Evolutionary conservation across 1,140 invertebrate species (phyloP).

Genomic region (Lepidurus arcticus): DNA sequence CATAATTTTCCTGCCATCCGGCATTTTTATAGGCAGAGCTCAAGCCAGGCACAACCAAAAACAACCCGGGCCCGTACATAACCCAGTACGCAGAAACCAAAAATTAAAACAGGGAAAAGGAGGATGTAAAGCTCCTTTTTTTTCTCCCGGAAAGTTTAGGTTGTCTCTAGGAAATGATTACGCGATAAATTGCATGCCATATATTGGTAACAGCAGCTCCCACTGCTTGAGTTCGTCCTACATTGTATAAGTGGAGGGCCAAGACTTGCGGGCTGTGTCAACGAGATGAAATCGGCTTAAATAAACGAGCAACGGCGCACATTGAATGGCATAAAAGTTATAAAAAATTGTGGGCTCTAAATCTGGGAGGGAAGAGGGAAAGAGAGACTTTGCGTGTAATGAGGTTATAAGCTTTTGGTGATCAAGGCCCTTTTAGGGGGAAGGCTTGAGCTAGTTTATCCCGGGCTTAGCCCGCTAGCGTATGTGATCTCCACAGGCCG

Average conservation of each 20-base stretch:
- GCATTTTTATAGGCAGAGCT: slow-evolving; percentile 15
- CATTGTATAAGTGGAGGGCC: no score
- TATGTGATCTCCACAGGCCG: slow-evolving; percentile 9
- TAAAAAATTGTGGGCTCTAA: no score
- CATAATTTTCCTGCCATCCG: slow-evolving; percentile 18
- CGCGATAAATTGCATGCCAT: no score
- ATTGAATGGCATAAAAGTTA: no score
- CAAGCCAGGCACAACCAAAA: not conserved
- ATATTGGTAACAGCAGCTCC: no score
- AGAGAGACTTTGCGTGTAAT: not conserved
- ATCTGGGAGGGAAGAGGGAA: not conserved
- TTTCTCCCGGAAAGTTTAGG: not conserved
- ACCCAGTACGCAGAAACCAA: no score
- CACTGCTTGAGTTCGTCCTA: no score
- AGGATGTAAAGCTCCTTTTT: not conserved
- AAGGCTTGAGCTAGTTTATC: not conserved
- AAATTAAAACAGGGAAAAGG: not conserved
- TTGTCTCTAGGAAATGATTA: no score
- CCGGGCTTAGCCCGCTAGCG: not conserved
- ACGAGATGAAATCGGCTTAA: no score
- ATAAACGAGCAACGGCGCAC: no score
- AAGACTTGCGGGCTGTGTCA: no score
- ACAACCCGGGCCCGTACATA: no score
- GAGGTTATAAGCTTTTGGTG: not conserved
- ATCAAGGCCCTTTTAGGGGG: not conserved